phyloP scores from a whole-genome alignment of 1,140 invertebrate genomes.

The Wiebesia pumilae region DNA sequence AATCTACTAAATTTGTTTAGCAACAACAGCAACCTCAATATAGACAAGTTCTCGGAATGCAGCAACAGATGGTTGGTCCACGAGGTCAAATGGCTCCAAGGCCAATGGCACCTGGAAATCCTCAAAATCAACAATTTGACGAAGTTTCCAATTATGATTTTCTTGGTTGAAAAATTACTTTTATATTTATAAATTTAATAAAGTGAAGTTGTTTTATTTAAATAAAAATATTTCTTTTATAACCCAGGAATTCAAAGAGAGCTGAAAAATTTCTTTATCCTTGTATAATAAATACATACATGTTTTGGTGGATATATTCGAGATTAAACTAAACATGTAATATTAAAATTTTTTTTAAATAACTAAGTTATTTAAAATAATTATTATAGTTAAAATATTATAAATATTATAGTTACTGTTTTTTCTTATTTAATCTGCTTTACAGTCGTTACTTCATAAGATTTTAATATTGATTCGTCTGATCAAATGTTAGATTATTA shows the following conservation, averaged over 20 bases:
- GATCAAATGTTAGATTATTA: no score
- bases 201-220: conserved; percentile 34
- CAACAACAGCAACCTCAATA: conserved; percentile 68
- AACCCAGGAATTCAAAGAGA: background rate
- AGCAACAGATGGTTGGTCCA: conserved; percentile 72
- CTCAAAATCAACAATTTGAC: conserved; percentile 74
- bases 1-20: background rate
- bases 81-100: conserved; percentile 69
- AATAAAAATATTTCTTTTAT: conserved; percentile 24
- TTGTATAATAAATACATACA: background rate
- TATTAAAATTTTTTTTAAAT: no score
- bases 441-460: no score
- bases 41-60: conserved; percentile 73
- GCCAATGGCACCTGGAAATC: conserved; percentile 69
- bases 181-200: conserved; percentile 44
- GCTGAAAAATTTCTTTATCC: background rate
- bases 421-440: no score
- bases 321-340: no score
- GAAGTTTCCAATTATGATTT: conserved; percentile 75
- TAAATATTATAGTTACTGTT: no score
- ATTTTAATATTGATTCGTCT: no score
- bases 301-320: background rate
- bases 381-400: no score
- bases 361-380: no score
- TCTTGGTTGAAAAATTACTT: conserved; percentile 62